Percentiles rank a stretch among this genome's conserved stretches.
Evolutionary conservation across 2,888 invertebrate species (phyloP).

Genomic region (Ischnus inquisitorius): DNA sequence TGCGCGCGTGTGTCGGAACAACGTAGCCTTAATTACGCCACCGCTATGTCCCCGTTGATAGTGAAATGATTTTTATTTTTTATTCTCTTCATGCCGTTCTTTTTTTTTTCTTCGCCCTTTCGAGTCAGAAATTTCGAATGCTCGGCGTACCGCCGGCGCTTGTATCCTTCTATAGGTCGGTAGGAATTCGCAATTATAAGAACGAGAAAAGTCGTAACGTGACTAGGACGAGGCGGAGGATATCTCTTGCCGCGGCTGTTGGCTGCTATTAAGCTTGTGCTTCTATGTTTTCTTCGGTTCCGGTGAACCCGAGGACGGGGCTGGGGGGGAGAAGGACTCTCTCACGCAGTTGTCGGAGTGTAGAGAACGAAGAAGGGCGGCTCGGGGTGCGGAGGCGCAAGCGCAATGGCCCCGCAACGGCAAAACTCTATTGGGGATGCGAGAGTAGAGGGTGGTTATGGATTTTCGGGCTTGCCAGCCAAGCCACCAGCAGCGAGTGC

Average conservation of each 20-base stretch:
- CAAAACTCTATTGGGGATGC: constrained; percentile 60
- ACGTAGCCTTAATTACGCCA: constrained; percentile 32
- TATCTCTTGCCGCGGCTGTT: constrained; percentile 53
- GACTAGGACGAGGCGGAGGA: constrained; percentile 30
- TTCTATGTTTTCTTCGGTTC: constrained; percentile 58
- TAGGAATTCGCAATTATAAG: constrained; percentile 66
- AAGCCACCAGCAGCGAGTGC: constrained; percentile 40
- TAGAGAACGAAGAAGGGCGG: constrained; percentile 26
- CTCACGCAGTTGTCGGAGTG: constrained; percentile 12
- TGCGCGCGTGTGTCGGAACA: not conserved
- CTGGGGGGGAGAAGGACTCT: not conserved
- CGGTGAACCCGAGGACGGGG: constrained; percentile 13
- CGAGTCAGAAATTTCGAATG: not conserved
- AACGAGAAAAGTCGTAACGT: constrained; percentile 61
- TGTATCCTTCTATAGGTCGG: constrained; percentile 12
- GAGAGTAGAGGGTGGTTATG: constrained; percentile 78
- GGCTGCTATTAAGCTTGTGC: constrained; percentile 51
- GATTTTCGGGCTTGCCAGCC: constrained; percentile 78
- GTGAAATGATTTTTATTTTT: not conserved
- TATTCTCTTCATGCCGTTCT: too few relatives aligned
- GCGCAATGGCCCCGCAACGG: constrained; percentile 75
- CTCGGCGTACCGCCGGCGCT: not conserved
- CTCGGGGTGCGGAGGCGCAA: constrained; percentile 73
- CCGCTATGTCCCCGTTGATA: constrained; percentile 30
- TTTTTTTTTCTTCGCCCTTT: not conserved